Conservation (phyloP, 2,888 invertebrate species). For the Apocheima hispidaria region DNA sequence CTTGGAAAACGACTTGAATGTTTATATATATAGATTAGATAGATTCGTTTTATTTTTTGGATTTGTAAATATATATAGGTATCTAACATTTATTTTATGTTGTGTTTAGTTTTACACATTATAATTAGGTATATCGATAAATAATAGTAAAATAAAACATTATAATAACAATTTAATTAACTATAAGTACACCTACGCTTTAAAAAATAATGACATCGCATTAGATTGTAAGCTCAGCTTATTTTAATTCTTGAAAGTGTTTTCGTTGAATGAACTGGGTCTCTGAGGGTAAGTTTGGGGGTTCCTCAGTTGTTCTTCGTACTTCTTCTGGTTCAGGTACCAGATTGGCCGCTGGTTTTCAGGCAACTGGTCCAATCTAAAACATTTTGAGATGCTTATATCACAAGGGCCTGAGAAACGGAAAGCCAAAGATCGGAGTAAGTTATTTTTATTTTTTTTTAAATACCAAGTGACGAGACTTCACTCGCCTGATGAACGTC, state of each 20-base stretch:
- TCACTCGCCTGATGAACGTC: no score
- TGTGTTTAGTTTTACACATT: no score
- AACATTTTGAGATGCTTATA: background rate
- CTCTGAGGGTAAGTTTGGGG: conserved; percentile 38
- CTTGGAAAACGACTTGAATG: no score
- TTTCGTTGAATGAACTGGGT: conserved; percentile 44
- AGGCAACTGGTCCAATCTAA: conserved; percentile 71
- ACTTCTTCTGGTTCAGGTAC: conserved; percentile 46
- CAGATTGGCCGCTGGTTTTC: conserved; percentile 72
- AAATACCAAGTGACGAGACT: no score
- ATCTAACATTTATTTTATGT: no score
- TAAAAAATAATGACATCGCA: background rate
- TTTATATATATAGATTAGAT: no score
- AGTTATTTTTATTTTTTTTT: no score
- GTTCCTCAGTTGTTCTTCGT: conserved; percentile 34
- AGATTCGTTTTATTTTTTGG: no score
- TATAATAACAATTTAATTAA: background rate
- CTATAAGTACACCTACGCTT: background rate
- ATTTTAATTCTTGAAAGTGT: background rate
- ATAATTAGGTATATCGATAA: no score
- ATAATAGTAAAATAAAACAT: background rate
- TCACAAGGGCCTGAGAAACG: background rate
- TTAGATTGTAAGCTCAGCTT: background rate
- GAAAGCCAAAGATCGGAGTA: background rate
- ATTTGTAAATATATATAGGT: no score